A percentile compares a stretch with the other conserved stretches of the same genome.
phyloP scores from a whole-genome alignment of 2,797 vertebrate genomes.

The Anniella stebbinsi region DNA sequence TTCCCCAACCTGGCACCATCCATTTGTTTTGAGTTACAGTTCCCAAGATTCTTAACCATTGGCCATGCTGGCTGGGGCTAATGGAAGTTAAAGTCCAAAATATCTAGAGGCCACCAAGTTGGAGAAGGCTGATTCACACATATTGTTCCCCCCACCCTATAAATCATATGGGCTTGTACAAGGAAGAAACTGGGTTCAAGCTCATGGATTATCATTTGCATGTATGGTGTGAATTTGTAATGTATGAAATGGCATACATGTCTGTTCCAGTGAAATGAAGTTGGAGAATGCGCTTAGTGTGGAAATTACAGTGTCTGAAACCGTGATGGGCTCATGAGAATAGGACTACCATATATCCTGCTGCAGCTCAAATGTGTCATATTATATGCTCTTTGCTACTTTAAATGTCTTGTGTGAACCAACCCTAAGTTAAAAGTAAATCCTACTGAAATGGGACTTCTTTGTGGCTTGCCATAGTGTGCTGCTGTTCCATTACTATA shows the following conservation, averaged over 20 bases:
- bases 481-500: neutral
- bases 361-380: neutral
- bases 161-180: neutral
- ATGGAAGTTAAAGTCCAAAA: no score
- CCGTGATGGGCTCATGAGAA: neutral
- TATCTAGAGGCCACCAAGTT: no score
- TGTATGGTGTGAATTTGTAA: neutral
- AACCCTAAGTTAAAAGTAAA: neutral
- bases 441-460: neutral
- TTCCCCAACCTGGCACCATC: no score
- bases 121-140: no score
- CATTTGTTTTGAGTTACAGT: no score
- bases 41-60: no score
- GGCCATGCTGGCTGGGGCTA: no score
- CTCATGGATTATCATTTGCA: neutral
- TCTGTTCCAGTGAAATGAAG: neutral
- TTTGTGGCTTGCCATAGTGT: neutral
- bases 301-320: neutral
- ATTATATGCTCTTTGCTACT: neutral
- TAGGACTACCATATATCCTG: neutral
- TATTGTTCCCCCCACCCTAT: neutral
- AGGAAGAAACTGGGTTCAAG: neutral
- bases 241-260: neutral
- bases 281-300: neutral
- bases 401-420: slow-evolving; percentile 14